Evolutionary conservation across 2,797 vertebrate species (phyloP).

Genomic region (Odontamblyopus rebecca): DNA sequence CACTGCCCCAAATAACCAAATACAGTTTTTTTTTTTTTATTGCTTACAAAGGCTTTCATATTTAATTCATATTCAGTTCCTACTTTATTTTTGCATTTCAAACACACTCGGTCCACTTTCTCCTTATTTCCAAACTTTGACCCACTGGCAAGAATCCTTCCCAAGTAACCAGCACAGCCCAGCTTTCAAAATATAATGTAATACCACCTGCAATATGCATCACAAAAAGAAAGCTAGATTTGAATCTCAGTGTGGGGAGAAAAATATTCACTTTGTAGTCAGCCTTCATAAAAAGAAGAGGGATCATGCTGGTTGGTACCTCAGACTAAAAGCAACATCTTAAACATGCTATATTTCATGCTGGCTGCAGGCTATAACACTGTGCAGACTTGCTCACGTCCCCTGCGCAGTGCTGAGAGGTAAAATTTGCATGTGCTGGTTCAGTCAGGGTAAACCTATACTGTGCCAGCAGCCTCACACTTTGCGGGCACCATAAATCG

Average conservation of each 20-base stretch:
- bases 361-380: constrained; percentile 1
- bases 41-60: not conserved
- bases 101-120: not conserved
- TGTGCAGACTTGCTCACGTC: constrained; percentile 8
- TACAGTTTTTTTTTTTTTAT: not conserved
- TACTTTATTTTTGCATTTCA: not conserved
- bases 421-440: constrained; percentile 22
- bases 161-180: not conserved
- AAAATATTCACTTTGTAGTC: not conserved
- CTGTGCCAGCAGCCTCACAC: not conserved
- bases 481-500: constrained; percentile 16
- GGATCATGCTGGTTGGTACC: constrained; percentile 9
- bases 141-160: not conserved
- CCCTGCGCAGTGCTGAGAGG: constrained; percentile 6
- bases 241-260: not conserved
- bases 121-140: not conserved
- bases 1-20: too few relatives aligned
- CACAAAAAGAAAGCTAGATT: constrained; percentile 3
- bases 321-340: constrained; percentile 1
- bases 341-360: constrained; percentile 10
- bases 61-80: not conserved
- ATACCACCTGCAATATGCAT: constrained; percentile 1
- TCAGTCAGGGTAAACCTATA: constrained; percentile 15
- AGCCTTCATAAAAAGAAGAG: not conserved
- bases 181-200: not conserved